These are phyloP conservation scores for Meloe dianella DNA, from an alignment of 2,888 invertebrate species.

Conservation along the genomic window DNA sequence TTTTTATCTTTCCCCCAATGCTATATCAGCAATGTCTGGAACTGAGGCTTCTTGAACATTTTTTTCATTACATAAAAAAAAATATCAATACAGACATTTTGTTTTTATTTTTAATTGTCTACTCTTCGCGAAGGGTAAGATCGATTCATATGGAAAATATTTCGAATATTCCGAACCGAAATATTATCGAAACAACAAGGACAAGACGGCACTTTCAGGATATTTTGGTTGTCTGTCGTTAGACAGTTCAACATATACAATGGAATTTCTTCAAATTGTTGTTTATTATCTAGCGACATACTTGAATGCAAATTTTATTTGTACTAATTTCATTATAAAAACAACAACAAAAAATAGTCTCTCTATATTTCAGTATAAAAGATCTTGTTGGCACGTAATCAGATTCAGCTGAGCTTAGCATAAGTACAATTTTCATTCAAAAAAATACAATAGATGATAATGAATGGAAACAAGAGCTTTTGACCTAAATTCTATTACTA, in stretches of 20 bases:
- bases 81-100: constrained; percentile 43
- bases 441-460: constrained; percentile 9
- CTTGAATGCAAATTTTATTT: constrained; percentile 1
- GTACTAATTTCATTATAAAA: background rate
- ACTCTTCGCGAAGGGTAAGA: constrained; percentile 22
- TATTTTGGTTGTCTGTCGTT: background rate
- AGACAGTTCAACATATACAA: background rate
- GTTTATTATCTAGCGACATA: constrained; percentile 24
- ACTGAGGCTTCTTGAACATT: constrained; percentile 50
- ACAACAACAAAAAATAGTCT: background rate
- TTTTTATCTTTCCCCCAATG: background rate
- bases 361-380: background rate
- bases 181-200: constrained; percentile 25
- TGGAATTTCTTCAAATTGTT: constrained; percentile 29
- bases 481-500: constrained; percentile 7
- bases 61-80: constrained; percentile 24
- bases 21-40: constrained; percentile 30
- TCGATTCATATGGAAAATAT: constrained; percentile 30
- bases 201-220: constrained; percentile 27
- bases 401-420: constrained; percentile 1
- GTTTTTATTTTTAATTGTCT: constrained; percentile 29
- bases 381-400: background rate
- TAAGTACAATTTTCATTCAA: constrained; percentile 13
- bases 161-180: constrained; percentile 27
- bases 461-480: constrained; percentile 18